These are phyloP conservation scores for Graptemys geographica DNA, from an alignment of 2,797 vertebrate genomes.

Conservation along the genomic window DNA sequence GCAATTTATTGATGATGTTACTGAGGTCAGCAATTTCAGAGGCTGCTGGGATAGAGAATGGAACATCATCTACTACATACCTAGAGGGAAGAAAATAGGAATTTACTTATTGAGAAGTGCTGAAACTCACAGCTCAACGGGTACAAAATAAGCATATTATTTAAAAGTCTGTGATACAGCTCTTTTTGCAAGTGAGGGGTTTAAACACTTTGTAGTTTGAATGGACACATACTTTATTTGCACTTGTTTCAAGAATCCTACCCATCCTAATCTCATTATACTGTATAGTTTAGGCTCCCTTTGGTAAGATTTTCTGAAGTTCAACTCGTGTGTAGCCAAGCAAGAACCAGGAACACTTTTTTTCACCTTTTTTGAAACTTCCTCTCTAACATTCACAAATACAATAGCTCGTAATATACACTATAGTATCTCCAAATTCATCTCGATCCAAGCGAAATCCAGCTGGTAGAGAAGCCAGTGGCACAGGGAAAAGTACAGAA, in stretches of 20 bases:
- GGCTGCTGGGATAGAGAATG: constrained; percentile 93
- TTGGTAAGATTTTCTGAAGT: background rate
- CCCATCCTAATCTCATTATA: background rate
- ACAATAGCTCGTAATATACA: background rate
- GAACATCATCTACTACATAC: constrained; percentile 91
- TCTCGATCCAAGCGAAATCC: background rate
- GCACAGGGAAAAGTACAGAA: background rate
- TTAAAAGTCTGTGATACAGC: background rate
- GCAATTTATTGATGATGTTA: constrained; percentile 94
- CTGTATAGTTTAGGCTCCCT: background rate
- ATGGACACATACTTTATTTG: background rate
- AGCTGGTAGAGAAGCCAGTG: background rate
- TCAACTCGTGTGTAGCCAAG: background rate
- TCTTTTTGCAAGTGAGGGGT: background rate
- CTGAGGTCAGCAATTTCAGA: constrained; percentile 92
- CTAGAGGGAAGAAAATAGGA: constrained; percentile 75
- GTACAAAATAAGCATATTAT: constrained; percentile 11
- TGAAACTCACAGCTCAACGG: background rate
- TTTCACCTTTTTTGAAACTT: background rate
- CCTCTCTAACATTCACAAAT: background rate
- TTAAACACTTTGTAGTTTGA: background rate
- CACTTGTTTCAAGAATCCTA: background rate
- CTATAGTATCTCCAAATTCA: background rate
- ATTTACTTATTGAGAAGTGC: background rate
- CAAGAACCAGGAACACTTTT: background rate